Percentiles rank a stretch among this genome's conserved stretches.
phyloP scores from a whole-genome alignment of 2,888 invertebrate genomes.

The Calameuta filiformis region DNA sequence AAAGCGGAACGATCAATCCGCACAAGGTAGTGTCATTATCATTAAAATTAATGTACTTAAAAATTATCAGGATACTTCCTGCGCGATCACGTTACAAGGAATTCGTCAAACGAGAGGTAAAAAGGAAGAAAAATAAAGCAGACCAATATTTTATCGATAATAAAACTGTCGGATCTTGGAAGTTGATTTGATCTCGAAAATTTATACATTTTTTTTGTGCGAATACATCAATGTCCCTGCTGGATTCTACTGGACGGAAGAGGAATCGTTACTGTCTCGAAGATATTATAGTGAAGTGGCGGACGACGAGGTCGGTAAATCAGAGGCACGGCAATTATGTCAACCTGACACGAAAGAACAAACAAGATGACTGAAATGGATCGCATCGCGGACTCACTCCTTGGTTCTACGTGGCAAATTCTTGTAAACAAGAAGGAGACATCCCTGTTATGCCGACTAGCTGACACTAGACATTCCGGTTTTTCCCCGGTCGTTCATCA shows the following conservation, averaged over 20 bases:
- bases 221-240: not conserved
- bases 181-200: not conserved
- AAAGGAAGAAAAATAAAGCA: not conserved
- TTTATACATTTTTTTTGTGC: not conserved
- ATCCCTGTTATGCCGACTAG: slow-evolving; percentile 7
- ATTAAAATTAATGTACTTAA: not conserved
- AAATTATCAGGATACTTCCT: not conserved
- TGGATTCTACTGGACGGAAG: not conserved
- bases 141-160: not conserved
- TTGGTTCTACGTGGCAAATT: not conserved
- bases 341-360: slow-evolving; percentile 23
- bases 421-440: slow-evolving; percentile 18
- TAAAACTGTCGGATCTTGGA: not conserved
- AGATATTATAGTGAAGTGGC: not conserved
- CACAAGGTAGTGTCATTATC: not conserved
- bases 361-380: slow-evolving; percentile 19
- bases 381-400: not conserved
- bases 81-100: not conserved
- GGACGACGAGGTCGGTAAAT: slow-evolving; percentile 21
- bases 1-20: not conserved
- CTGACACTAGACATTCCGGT: slow-evolving; percentile 27
- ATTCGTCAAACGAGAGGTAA: not conserved
- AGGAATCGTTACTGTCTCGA: not conserved
- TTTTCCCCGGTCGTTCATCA: slow-evolving; percentile 30
- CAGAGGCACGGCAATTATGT: slow-evolving; percentile 30